Evolutionary conservation across 2,888 invertebrate species (phyloP).

Genomic region (Ferdinandea cuprea): DNA sequence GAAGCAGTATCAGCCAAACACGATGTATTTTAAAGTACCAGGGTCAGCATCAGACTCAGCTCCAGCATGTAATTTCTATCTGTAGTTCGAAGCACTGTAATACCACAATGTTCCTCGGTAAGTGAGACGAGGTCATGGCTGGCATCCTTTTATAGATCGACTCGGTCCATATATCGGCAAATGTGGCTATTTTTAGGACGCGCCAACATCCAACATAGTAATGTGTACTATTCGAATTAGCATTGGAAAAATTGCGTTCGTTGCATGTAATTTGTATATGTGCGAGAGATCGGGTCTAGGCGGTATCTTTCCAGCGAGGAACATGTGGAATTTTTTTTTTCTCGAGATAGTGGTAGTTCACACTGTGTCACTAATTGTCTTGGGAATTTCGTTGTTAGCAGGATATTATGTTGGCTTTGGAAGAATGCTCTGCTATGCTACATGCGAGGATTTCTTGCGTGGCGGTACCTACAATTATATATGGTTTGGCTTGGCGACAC

Average conservation of each 20-base stretch:
- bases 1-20: slow-evolving; percentile 37
- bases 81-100: slow-evolving; percentile 5
- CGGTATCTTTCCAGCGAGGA: slow-evolving; percentile 7
- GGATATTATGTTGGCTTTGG: not conserved
- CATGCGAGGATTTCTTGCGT: slow-evolving; percentile 35
- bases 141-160: slow-evolving; percentile 58
- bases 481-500: not conserved
- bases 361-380: slow-evolving; percentile 74
- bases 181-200: slow-evolving; percentile 44
- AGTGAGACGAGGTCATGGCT: slow-evolving; percentile 57
- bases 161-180: slow-evolving; percentile 25
- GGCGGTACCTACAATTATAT: not conserved
- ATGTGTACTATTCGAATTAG: slow-evolving; percentile 54
- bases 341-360: slow-evolving; percentile 59
- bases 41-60: slow-evolving; percentile 17
- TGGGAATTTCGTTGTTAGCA: slow-evolving; percentile 60
- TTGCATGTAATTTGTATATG: slow-evolving; percentile 65
- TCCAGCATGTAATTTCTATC: slow-evolving; percentile 6
- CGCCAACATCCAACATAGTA: slow-evolving; percentile 22
- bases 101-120: not conserved
- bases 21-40: slow-evolving; percentile 41
- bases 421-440: slow-evolving; percentile 1
- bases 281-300: no score
- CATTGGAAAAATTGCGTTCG: slow-evolving; percentile 64
- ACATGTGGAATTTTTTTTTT: slow-evolving; percentile 55